Evolutionary conservation across 2,797 vertebrate genomes (phyloP), one percentile per base, ranked within the genome.

Genomic region (Sebastes hubbsi): DNA sequence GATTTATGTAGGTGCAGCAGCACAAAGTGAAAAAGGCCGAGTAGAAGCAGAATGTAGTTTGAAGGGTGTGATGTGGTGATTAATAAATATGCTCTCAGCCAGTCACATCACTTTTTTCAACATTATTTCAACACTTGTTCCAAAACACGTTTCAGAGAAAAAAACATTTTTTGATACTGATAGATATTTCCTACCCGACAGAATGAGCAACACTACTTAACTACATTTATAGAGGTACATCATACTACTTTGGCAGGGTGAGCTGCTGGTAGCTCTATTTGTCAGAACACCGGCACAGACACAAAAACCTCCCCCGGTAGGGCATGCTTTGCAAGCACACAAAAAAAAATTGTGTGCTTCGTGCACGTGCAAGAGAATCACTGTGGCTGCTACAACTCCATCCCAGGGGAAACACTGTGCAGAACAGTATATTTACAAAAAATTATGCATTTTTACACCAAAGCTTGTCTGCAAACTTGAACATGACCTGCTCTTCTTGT

Each of bases 381-480:
- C 46, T 18, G 18, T 8, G 0, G 42, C 42, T 49, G 46, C 46
- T 49, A 49, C 46, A 49, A 49, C 46, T 49, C 46, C 46, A 49
- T 20, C 46, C 46, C 46, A 22, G 0, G n/a, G 20, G 49, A 54
- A 54, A 54, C 20, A 54, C 49, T 54, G 49, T 20, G 0, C 49
- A 46, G 16, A 18, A 46, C 42, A 64, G 16, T 38, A n/a, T 20
- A 69, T 78, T 71, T 32, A 69, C 22, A 58, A 8, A n/a, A 62
- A 38, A 72, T 14, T 30, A 6, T 30, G 1, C 2, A 8, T 62
- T 60, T 76, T 54, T 64, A 58, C n/a, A 68, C 46, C 49, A 67
- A 54, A 58, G 56, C 61, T 70, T 77, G 6, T 59, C 67, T 64
- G 56, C n/a, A 49, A 66, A 78, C 22, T 30, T 76, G 56, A 77